Base-by-base conservation (phyloP, 1,140 invertebrate species). In the Diorhabda carinulata region DNA sequence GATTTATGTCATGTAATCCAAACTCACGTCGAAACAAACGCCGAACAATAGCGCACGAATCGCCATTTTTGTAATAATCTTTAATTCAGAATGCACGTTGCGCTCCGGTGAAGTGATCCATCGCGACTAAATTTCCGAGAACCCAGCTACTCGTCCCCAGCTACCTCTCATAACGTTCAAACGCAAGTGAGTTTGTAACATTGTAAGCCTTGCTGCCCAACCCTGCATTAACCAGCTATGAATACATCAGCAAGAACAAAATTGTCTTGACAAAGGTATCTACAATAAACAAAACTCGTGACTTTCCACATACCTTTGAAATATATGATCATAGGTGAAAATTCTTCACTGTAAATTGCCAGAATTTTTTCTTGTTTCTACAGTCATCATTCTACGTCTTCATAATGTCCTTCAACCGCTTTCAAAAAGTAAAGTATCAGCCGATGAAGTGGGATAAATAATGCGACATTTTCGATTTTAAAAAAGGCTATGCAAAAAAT, bases 281-380 rank as follows among this genome's bases (percentile, higher is more conserved):
- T 64, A 5, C 25, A 25, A 25, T 25, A 25, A 25, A 25, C 25
- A 25, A 1, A 25, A 25, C 25, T 25, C 25, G 9, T 60, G 6
- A 2, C 40, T 0, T 67, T 67, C 40, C 10, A 67, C 57, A 9
- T 67, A 8, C 70, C 68, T 71, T 99, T 98, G 97, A 96, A 97
- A 78, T 99, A 99, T 83, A 87, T 99, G 9, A 98, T 99, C 75
- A 86, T 99, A 43, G 98, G 99, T 82, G 98, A 99, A 99, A 85
- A 99, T 99, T 83, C 99, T 98, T 79, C 98, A 99, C 82, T 98
- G 95, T n/a, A 97, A 99, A 80, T 84, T 98, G 61, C 99, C 98
- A 96, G 97, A 99, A 82, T 87, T 97, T 4, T 45, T 87, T 8
- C 81, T 71, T 9, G 64, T 47, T 76, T 83, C 85, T 47, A 83